A percentile compares a stretch with the other conserved stretches of the same genome.
These are phyloP conservation scores for Crotalus viridis DNA, from an alignment of 2,113 vertebrate species.

Conservation along the genomic window DNA sequence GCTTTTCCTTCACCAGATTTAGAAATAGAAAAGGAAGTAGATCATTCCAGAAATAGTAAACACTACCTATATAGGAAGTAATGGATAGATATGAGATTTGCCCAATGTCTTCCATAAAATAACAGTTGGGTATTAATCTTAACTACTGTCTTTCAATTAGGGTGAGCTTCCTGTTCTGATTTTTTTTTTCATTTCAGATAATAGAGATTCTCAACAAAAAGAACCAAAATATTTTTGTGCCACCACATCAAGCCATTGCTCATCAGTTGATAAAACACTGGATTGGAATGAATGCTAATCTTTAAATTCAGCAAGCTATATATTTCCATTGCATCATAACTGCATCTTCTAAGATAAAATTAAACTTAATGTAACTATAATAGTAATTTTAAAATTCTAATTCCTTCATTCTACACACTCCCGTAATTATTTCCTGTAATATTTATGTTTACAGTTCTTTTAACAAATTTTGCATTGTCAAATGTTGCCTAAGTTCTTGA, in stretches of 20 bases:
- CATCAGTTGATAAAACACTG: conserved; percentile 91
- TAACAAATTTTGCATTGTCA: neutral
- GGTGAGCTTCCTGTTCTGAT: conserved; percentile 7
- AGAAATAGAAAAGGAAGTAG: neutral
- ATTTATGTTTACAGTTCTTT: neutral
- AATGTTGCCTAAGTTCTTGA: neutral
- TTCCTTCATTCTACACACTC: neutral
- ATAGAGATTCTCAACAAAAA: conserved; percentile 77
- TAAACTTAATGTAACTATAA: conserved; percentile 26
- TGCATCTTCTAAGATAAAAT: conserved; percentile 19
- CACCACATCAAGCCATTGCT: conserved; percentile 85
- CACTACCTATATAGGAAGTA: neutral
- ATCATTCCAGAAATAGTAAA: neutral
- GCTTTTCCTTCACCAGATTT: neutral
- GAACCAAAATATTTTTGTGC: conserved; percentile 72
- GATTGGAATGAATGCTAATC: conserved; percentile 84
- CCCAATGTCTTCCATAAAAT: neutral
- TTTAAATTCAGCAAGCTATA: conserved; percentile 66
- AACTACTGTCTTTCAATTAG: neutral
- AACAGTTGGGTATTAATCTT: neutral
- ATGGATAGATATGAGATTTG: fast-evolving
- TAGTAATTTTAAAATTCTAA: neutral
- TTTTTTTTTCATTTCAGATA: conserved; percentile 69
- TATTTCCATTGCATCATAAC: conserved; percentile 20
- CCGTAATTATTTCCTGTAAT: neutral